Evolutionary conservation across 2,888 invertebrate genomes (phyloP).

Genomic region (Pycnomerus fuliginosus): DNA sequence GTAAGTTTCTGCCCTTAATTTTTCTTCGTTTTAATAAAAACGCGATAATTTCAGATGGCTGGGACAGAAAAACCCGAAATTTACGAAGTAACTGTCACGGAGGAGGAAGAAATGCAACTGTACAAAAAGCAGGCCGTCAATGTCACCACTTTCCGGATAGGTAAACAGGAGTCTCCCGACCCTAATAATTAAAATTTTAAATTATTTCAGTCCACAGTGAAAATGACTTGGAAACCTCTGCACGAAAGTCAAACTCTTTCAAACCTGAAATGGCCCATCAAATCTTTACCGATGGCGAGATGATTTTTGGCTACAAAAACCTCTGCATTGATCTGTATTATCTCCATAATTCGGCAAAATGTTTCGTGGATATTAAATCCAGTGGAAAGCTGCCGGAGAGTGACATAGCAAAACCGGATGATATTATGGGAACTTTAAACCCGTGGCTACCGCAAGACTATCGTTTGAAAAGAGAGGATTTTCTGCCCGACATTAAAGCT

Average conservation of each 20-base stretch:
- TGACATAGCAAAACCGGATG: constrained; percentile 39
- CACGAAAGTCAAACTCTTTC: constrained; percentile 52
- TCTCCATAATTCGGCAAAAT: constrained; percentile 48
- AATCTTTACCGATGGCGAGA: constrained; percentile 85
- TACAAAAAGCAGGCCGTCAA: not conserved
- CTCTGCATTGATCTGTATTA: constrained; percentile 56
- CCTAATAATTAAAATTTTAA: too few species aligned
- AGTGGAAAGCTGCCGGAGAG: constrained; percentile 62
- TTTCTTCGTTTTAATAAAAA: too few species aligned
- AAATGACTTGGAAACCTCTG: constrained; percentile 22
- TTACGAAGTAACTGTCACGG: too few species aligned
- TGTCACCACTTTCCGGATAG: not conserved
- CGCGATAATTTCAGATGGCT: too few species aligned
- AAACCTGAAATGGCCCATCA: constrained; percentile 90
- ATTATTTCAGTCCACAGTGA: constrained; percentile 31
- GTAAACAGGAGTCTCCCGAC: too few species aligned
- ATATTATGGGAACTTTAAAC: constrained; percentile 37
- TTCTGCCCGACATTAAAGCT: constrained; percentile 30
- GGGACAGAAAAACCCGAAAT: too few species aligned
- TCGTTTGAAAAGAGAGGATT: constrained; percentile 34
- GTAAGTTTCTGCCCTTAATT: too few species aligned
- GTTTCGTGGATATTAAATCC: constrained; percentile 77
- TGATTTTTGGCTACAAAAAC: constrained; percentile 91
- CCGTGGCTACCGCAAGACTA: constrained; percentile 45
- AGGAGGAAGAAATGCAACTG: not conserved